These are phyloP conservation scores for Micromussa lordhowensis DNA, from an alignment of 92 coral and sea anemone genomes.

Conservation along the genomic window DNA sequence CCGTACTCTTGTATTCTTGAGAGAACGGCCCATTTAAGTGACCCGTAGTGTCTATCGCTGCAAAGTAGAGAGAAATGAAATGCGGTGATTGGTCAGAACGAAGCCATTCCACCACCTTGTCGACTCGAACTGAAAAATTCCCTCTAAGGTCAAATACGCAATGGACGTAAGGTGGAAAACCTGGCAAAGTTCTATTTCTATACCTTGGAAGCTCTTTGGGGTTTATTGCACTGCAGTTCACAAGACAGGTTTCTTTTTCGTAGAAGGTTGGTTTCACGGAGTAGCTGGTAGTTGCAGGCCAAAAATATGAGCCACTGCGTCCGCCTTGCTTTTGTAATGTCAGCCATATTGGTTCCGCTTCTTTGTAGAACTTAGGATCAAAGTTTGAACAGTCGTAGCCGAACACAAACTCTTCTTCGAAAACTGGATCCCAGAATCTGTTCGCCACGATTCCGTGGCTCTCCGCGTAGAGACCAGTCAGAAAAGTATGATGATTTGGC, in stretches of 20 bases:
- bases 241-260: conserved; percentile 51
- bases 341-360: conserved; percentile 73
- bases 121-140: conserved; percentile 69
- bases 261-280: conserved; percentile 75
- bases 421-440: conserved; percentile 76
- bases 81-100: conserved; percentile 73
- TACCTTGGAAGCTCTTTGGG: conserved; percentile 47
- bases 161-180: conserved; percentile 77
- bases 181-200: conserved; percentile 62
- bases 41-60: conserved; percentile 69
- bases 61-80: conserved; percentile 77
- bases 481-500: conserved; percentile 75
- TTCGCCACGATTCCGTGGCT: conserved; percentile 94
- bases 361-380: conserved; percentile 76
- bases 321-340: conserved; percentile 87
- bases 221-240: conserved; percentile 66
- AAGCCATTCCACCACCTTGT: conserved; percentile 75
- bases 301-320: conserved; percentile 79
- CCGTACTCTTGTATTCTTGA: conserved; percentile 52
- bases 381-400: conserved; percentile 79
- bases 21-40: conserved; percentile 69
- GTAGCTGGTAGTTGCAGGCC: conserved; percentile 89
- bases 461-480: conserved; percentile 92
- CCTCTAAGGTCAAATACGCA: conserved; percentile 59
- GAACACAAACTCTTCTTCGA: conserved; percentile 70